Evolutionary conservation across 2,888 invertebrate genomes (phyloP).

Genomic region (Beris chalybata): DNA sequence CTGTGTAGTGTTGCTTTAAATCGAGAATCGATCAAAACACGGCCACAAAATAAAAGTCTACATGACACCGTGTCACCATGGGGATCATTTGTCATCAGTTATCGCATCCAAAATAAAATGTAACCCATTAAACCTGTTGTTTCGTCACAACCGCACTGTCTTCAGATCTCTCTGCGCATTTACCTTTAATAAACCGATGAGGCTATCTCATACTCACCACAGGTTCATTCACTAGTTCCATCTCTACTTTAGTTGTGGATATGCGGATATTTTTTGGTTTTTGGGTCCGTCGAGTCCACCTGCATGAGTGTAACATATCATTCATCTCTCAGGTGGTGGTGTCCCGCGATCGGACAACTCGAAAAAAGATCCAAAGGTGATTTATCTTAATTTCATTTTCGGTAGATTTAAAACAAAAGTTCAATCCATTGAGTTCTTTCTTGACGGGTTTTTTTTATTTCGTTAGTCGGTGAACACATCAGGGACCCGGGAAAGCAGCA

Average conservation of each 20-base stretch:
- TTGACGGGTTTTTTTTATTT: no score
- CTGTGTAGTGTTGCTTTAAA: constrained; percentile 10
- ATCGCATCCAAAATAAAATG: constrained; percentile 36
- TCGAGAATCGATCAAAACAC: constrained; percentile 31
- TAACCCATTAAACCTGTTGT: constrained; percentile 39
- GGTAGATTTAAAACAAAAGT: constrained; percentile 13
- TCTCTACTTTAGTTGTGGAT: no score
- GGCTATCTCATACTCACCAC: no score
- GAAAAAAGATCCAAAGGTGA: constrained; percentile 2
- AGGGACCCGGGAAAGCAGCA: constrained; percentile 23
- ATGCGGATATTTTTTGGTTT: no score
- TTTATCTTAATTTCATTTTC: constrained; percentile 20
- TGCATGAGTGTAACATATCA: no score
- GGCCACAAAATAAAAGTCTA: constrained; percentile 31
- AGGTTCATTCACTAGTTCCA: no score
- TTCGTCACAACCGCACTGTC: constrained; percentile 32
- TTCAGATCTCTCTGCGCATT: not conserved
- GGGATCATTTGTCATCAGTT: constrained; percentile 38
- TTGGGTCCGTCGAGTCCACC: no score
- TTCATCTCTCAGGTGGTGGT: no score
- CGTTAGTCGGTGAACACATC: not conserved
- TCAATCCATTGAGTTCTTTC: not conserved
- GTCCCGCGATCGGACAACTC: no score
- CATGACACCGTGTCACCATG: constrained; percentile 36
- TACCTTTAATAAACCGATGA: no score